Evolutionary conservation across 2,888 invertebrate genomes (phyloP).

Genomic region (Cryptocheilus praepositus): DNA sequence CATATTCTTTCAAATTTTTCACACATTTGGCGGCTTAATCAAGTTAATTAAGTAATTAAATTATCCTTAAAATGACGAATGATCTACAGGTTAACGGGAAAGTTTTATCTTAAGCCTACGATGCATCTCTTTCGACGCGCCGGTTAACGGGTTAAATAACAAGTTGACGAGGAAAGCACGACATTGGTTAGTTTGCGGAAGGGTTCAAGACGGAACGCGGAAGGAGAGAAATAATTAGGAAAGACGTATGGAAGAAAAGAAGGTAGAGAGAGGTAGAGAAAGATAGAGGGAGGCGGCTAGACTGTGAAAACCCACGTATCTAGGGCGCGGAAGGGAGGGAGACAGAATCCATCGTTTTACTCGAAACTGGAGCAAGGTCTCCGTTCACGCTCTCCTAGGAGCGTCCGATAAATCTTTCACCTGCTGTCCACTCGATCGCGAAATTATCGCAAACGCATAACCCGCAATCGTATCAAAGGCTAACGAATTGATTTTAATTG

Average conservation of each 20-base stretch:
- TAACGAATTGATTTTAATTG: no score
- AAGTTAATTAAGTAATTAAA: no score
- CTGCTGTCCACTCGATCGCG: neutral
- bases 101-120: no score
- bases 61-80: no score
- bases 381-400: conserved; percentile 45
- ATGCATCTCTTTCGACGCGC: no score
- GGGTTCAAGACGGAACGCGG: neutral
- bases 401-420: conserved; percentile 28
- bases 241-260: neutral
- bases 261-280: neutral
- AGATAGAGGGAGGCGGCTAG: neutral
- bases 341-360: conserved; percentile 40
- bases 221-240: conserved; percentile 13
- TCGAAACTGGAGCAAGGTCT: conserved; percentile 55
- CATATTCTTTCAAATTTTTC: no score
- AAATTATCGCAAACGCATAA: neutral
- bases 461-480: no score
- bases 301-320: conserved; percentile 33
- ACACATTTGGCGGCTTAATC: no score
- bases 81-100: no score
- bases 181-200: neutral
- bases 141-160: no score
- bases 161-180: neutral
- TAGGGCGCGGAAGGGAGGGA: conserved; percentile 42